phyloP scores from a whole-genome alignment of 2,888 invertebrate species.

The Drosophila limbata region DNA sequence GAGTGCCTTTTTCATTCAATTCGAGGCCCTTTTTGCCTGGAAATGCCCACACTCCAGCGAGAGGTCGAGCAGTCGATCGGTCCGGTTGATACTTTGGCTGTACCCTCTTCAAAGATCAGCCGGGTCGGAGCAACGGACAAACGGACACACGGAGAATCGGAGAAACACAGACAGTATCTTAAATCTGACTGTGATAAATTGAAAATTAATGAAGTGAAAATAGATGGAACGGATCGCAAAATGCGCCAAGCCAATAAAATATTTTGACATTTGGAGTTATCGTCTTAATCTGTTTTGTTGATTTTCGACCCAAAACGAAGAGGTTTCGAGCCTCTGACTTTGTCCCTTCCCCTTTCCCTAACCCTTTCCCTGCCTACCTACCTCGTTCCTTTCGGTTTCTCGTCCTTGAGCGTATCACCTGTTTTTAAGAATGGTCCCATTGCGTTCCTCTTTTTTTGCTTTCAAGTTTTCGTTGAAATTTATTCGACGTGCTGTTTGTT shows the following conservation, averaged over 20 bases:
- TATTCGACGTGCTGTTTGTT: slow-evolving; percentile 36
- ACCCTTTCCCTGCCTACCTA: background rate
- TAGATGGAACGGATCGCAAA: slow-evolving; percentile 85
- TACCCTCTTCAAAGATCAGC: slow-evolving; percentile 73
- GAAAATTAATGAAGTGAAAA: slow-evolving; percentile 85
- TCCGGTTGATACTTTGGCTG: slow-evolving; percentile 60
- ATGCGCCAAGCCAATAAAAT: slow-evolving; percentile 85
- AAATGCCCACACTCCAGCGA: slow-evolving; percentile 46
- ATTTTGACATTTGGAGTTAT: slow-evolving; percentile 85
- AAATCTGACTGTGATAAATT: slow-evolving; percentile 85
- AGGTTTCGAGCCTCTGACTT: background rate
- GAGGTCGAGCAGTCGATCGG: slow-evolving; percentile 55
- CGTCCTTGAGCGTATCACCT: slow-evolving; percentile 69
- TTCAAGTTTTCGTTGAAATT: slow-evolving; percentile 40
- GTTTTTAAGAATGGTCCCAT: slow-evolving; percentile 48
- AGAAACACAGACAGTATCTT: slow-evolving; percentile 63
- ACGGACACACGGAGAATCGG: background rate
- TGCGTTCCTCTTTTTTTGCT: slow-evolving; percentile 53
- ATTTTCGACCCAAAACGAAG: slow-evolving; percentile 66
- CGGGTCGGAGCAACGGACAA: slow-evolving; percentile 19
- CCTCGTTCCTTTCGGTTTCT: background rate
- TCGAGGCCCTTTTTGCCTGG: slow-evolving; percentile 34
- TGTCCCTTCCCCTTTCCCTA: slow-evolving; percentile 8
- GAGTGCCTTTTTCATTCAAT: slow-evolving; percentile 61
- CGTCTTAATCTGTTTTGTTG: slow-evolving; percentile 85